Percentiles rank a stretch among this genome's conserved stretches.
These are phyloP conservation scores for Crepidodera aurea DNA, from an alignment of 2,888 invertebrate genomes.

Conservation along the genomic window DNA sequence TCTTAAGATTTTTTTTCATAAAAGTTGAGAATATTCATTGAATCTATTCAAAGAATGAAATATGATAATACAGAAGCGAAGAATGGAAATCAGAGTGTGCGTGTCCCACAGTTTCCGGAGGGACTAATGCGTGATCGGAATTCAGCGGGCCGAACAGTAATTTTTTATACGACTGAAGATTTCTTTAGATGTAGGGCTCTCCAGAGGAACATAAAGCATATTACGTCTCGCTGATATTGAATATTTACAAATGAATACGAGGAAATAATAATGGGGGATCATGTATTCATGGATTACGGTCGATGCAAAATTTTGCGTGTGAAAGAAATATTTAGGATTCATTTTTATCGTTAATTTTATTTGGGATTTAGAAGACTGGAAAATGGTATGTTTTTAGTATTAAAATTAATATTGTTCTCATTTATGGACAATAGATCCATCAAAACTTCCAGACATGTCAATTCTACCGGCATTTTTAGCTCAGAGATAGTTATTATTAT, in stretches of 20 bases:
- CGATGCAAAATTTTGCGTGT: too few relatives aligned
- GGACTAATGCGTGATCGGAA: constrained; percentile 12
- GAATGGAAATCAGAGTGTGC: constrained; percentile 4
- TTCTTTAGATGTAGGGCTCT: constrained; percentile 4
- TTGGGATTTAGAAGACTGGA: too few relatives aligned
- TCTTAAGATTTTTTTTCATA: too few relatives aligned
- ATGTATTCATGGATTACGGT: background rate
- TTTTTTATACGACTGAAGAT: constrained; percentile 5
- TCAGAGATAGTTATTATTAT: too few relatives aligned
- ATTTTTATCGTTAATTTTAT: too few relatives aligned
- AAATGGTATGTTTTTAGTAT: too few relatives aligned
- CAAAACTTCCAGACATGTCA: too few relatives aligned
- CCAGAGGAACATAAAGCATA: constrained; percentile 3
- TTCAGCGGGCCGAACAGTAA: background rate
- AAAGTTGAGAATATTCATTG: background rate
- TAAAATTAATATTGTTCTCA: too few relatives aligned
- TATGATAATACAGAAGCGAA: constrained; percentile 5
- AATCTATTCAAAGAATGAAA: background rate
- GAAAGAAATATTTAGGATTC: too few relatives aligned
- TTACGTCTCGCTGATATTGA: constrained; percentile 3
- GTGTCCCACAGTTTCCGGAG: background rate
- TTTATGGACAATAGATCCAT: too few relatives aligned
- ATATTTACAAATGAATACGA: constrained; percentile 6
- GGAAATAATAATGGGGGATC: background rate
- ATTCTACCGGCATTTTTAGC: too few relatives aligned